Evolutionary conservation across 2,113 vertebrate species (phyloP).

Genomic region (Phalacrocorax brasilianus): DNA sequence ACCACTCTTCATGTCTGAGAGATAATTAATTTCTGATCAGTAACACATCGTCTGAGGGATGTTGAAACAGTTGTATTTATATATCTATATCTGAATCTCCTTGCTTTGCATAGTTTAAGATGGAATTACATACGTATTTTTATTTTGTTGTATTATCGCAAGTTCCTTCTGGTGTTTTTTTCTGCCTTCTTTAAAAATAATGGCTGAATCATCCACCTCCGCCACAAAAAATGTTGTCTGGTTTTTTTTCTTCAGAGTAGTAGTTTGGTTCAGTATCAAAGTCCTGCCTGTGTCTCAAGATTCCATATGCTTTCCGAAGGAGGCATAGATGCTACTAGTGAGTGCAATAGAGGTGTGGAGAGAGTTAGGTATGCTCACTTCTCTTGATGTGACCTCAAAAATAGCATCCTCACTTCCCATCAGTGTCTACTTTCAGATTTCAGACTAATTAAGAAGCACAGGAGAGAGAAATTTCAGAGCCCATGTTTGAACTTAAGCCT

Average conservation of each 20-base stretch:
- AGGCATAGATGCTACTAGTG: background rate
- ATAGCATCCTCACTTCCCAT: background rate
- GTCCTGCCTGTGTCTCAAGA: background rate
- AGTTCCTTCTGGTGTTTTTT: background rate
- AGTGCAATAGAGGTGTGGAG: background rate
- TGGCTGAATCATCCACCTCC: background rate
- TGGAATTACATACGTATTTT: background rate
- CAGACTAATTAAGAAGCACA: background rate
- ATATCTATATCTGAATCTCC: background rate
- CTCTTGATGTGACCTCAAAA: background rate
- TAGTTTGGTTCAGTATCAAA: background rate
- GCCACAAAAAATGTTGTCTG: background rate
- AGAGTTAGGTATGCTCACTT: background rate
- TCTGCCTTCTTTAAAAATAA: background rate
- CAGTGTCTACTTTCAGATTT: background rate
- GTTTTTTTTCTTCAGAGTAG: background rate
- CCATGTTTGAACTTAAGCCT: background rate
- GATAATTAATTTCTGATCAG: background rate
- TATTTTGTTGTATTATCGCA: background rate
- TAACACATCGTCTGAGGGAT: background rate
- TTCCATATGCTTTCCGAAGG: background rate
- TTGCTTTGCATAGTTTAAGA: background rate
- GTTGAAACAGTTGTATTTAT: background rate
- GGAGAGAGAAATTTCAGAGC: background rate
- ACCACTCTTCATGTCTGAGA: background rate